Base-by-base conservation (phyloP, 2,113 vertebrate genomes). In the Colius striatus region DNA sequence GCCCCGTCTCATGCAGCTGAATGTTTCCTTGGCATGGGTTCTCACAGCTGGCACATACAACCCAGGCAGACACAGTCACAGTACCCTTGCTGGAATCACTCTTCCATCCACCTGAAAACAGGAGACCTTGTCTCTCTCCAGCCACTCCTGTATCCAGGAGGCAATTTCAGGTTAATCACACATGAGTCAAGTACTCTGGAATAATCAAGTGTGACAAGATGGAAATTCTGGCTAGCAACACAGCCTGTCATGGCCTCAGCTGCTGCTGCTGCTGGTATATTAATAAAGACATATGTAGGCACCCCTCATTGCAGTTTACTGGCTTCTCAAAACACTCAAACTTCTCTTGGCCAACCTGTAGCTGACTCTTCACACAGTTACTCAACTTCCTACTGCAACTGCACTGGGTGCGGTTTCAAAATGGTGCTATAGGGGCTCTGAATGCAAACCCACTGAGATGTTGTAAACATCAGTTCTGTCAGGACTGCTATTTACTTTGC, bases 321-420 rank as follows among this genome's bases (percentile, higher is more conserved):
- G 0, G 0, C 67, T 93, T 60, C 62, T 82, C 30, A 25, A 71
- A 91, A 61, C 50, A 17, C 74, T 89, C 71, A 29, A 66, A 75
- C 66, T 48, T 81, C 51, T 90, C 38, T 34, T 70, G 54, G 72
- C 51, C 47, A 87, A 30, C 27, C 54, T 0, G 0, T 3, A 83
- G 60, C 67, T 86, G 79, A 83, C 88, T 90, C 83, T 77, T 96
- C 57, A 54, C 47, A 20, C 25, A 79, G 36, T 96, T 95, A 76
- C 85, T 47, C 94, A 96, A 93, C 32, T 80, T 92, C 58, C 74
- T 73, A 76, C 25, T 1, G 7, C 72, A 94, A 36, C 38, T 68
- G 38, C 57, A 61, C 55, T 10, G 67, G 67, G n/a, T 2, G 6
- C 0, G 0, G 36, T 92, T 95, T 70, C 83, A 88, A 91, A 93